Conservation (phyloP, 2,888 invertebrate genomes). For the Psylliodes chrysocephalus region DNA sequence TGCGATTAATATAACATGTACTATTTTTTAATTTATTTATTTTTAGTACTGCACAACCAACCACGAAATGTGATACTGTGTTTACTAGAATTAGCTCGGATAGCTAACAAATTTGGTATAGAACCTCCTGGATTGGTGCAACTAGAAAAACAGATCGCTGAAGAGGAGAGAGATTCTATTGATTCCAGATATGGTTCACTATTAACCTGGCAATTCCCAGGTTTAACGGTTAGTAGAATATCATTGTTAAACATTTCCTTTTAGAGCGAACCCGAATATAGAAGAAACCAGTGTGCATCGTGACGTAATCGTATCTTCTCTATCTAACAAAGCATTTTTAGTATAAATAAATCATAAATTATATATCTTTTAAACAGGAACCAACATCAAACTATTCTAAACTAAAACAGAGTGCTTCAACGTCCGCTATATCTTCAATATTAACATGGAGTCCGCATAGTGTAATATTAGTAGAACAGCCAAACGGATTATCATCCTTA, state of each 20-base stretch:
- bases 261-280: no score
- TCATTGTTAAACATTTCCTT: no score
- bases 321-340: no score
- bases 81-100: slow-evolving; percentile 84
- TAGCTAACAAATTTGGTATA: slow-evolving; percentile 80
- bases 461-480: slow-evolving; percentile 49
- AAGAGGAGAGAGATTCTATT: slow-evolving; percentile 76
- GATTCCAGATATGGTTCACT: slow-evolving; percentile 72
- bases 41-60: slow-evolving; percentile 81
- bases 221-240: slow-evolving; percentile 8
- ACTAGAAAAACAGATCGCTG: slow-evolving; percentile 87
- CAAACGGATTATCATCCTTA: slow-evolving; percentile 37
- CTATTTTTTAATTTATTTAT: no score
- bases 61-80: slow-evolving; percentile 87
- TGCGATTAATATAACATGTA: no score
- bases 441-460: slow-evolving; percentile 57
- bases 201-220: slow-evolving; percentile 75
- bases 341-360: slow-evolving; percentile 1
- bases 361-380: background rate
- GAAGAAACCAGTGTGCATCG: no score
- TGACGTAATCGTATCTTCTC: no score
- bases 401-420: slow-evolving; percentile 68
- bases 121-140: slow-evolving; percentile 86
- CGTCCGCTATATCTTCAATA: slow-evolving; percentile 57
- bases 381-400: slow-evolving; percentile 48